Base-by-base conservation (phyloP, 1,140 invertebrate species). In the Trichomalopsis sarcophagae region DNA sequence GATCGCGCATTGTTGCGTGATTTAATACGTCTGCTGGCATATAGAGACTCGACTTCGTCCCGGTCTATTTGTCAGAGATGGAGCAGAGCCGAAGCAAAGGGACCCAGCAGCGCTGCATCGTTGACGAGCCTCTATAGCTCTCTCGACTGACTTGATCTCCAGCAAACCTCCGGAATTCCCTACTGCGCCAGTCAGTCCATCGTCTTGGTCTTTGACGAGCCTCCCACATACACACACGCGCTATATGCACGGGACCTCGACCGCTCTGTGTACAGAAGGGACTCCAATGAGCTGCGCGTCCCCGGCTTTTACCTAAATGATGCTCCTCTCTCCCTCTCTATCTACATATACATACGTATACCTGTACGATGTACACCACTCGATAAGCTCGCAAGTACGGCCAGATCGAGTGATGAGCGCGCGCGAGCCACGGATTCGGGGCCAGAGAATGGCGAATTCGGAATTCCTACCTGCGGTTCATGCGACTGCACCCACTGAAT, bases 271-370 rank as follows among this genome's bases (percentile, higher is more conserved):
- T 71, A 30, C 68, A 27, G 66, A 27, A 69, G 68, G 68, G 27
- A 71, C 68, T 27, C 23, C 68, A 71, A 71, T 33, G 68, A 33
- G 68, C 68, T 11, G 14, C 23, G 55, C 21, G 21, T 62, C 68
- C 23, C 23, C 27, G 27, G 68, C 68, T 71, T 71, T 71, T 71
- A 71, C 30, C 68, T 10, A 71, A 71, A 71, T 71, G 68, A 71
- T 33, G 68, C 68, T 27, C 9, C 23, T 71, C 68, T 71, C 27
- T 33, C 84, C 27, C 55, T 36, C 2, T 33, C 71, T 36, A 13
- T 17, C 17, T 36, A 27, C 21, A 77, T 4, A 9, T 27, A n/a
- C 23, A 9, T 14, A n/a, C 17, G 13, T 30, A 23, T 13, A 79
- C 17, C 10, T 36, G 17, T 33, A 66, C n/a, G 27, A 40, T 9